These are phyloP conservation scores for Mormyrops attenuatus DNA, from an alignment of 2,797 vertebrate genomes.

Conservation along the genomic window DNA sequence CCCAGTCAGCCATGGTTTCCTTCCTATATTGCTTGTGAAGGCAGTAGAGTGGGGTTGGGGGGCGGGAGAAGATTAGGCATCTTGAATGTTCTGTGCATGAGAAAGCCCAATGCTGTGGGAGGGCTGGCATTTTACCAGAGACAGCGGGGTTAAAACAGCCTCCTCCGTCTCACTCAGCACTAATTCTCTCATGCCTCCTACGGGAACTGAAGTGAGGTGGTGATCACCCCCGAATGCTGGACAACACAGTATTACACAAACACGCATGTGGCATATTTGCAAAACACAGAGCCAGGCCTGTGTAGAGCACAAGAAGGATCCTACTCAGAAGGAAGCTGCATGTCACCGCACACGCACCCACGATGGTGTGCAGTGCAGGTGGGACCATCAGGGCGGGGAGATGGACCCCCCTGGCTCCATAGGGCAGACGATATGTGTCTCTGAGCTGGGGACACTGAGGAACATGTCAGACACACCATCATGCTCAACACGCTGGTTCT, in stretches of 20 bases:
- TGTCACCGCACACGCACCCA: neutral
- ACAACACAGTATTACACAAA: neutral
- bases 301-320: neutral
- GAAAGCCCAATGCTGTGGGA: neutral
- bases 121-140: neutral
- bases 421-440: neutral
- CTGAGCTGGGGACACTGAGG: neutral
- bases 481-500: neutral
- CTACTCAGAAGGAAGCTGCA: neutral
- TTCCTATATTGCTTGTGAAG: constrained; percentile 18
- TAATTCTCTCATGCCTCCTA: neutral
- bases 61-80: neutral
- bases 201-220: neutral
- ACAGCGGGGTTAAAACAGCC: neutral
- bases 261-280: neutral
- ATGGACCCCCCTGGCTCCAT: neutral
- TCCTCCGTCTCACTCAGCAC: neutral
- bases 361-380: neutral
- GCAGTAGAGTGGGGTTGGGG: neutral
- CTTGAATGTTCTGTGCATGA: neutral
- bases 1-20: constrained; percentile 30
- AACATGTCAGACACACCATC: neutral
- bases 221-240: neutral
- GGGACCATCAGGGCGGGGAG: neutral
- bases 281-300: neutral